Evolutionary conservation across 1,140 invertebrate genomes (phyloP), one percentile per base, ranked within the genome.

Genomic region (Ephestia elutella): DNA sequence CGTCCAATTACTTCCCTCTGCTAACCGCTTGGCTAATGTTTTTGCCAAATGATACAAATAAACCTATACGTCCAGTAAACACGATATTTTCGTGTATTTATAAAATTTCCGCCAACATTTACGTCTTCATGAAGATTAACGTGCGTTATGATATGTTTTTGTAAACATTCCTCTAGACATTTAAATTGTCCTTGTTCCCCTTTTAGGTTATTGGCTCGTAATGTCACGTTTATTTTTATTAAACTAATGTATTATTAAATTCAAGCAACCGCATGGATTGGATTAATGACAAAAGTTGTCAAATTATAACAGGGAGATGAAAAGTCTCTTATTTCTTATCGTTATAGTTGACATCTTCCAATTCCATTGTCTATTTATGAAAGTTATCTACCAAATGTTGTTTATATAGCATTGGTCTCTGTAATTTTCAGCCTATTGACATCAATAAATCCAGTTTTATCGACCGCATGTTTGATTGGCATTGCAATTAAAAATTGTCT

Each of bases 11-110:
- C 50, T 53, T 53, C 20, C 19, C 2, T 20, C 49, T 25, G 20
- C 20, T 25, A 53, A 53, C 20, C 21, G 13, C 65, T 73, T 73
- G 68, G 62, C 68, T 72, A 57, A 65, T 75, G 68, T 70, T 71
- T 73, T 68, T 75, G 71, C 66, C 73, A 71, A 75, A 70, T 49
- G 48, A 54, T 68, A 66, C 55, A 54, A 64, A 68, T 67, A 53
- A 25, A 20, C 50, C 50, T 3, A 53, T 25, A 25, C 68, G 30
- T 50, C 25, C 9, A 38, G 30, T 48, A 48, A 13, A 44, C 48
- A 38, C 35, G 18, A 56, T 61, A 63, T 57, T 44, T 58, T 54
- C 55, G 59, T 60, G 57, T 66, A 63, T 60, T 60, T 56, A 53
- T 62, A 56, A 59, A 54, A 62, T 48, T 61, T 60, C 48, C 44